Evolutionary conservation across 2,113 vertebrate species (phyloP), one percentile per base, ranked within the genome.

Genomic region (Tursiops truncatus): DNA sequence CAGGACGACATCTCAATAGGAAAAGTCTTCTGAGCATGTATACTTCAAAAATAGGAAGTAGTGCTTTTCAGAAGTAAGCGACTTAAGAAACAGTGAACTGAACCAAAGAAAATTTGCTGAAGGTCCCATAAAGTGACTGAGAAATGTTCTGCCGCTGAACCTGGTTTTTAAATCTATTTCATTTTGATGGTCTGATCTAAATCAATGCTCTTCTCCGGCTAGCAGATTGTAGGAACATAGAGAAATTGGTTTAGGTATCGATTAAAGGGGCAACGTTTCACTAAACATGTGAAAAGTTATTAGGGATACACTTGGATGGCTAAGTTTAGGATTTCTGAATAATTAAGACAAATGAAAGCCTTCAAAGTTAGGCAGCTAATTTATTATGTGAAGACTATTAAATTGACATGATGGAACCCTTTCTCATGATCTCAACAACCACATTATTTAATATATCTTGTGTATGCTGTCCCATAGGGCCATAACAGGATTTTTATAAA

Each of bases 401-500:
- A 97, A 92, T 89, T 86, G 96, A 96, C 97, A 96, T 95, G 60
- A 91, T 93, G 25, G 44, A 97, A 95, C 62, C 96, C 97, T 98
- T 97, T 96, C 97, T 98, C 97, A 97, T 96, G 96, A 93, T 95
- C 91, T 98, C 95, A 92, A 84, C n/a, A 47, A 84, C 81, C 71
- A 60, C 15, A 96, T 91, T 96, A 98, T 87, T 98, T 97, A 98
- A 98, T 41, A 41, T 96, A 97, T 97, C 95, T 98, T 97, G 63
- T 84, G 87, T 96, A 77, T 86, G 70, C 92, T 97, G 89, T 97
- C 96, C 96, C 95, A 88, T 47, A 96, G 91, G 93, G 95, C 71
- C 86, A 92, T 67, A 92, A 96, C 85, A 97, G 6, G 67, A 97
- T 95, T 97, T 98, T 98, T 96, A 97, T 98, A 98, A 98, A 98